Percentiles rank a stretch among this genome's conserved stretches.
Conservation (phyloP, 64 coral and sea anemone species). For the Actinia equina region DNA sequence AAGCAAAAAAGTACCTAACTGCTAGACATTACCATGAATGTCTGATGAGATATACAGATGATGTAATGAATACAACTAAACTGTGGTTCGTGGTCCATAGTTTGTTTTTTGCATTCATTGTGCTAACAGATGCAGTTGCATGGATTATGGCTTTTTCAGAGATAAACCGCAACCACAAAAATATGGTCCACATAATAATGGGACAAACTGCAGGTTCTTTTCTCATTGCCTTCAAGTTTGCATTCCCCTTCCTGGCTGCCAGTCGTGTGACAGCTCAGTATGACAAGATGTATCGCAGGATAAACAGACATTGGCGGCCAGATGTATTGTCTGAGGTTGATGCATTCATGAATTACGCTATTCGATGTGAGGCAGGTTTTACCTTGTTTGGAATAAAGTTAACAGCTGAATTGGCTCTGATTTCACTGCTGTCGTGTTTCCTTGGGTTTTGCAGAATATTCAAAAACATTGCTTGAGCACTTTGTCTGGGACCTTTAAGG, state of each 20-base stretch:
- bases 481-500: no score
- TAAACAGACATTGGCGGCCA: slow-evolving; percentile 12
- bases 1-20: background rate
- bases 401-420: slow-evolving; percentile 5
- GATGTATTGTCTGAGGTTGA: slow-evolving; percentile 4
- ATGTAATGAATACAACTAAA: slow-evolving; percentile 4
- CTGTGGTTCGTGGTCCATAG: slow-evolving; percentile 18
- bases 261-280: slow-evolving; percentile 28
- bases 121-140: background rate
- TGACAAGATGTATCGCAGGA: slow-evolving; percentile 28
- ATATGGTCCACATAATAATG: background rate
- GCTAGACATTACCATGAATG: slow-evolving; percentile 29
- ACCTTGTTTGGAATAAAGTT: slow-evolving; percentile 7
- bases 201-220: slow-evolving; percentile 17
- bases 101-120: slow-evolving; percentile 9
- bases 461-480: background rate
- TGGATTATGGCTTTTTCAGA: background rate
- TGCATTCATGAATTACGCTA: slow-evolving; percentile 20
- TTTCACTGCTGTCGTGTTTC: slow-evolving; percentile 33
- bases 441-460: slow-evolving; percentile 30
- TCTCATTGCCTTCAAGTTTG: slow-evolving; percentile 20
- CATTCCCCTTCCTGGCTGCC: slow-evolving; percentile 23
- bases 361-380: slow-evolving; percentile 23
- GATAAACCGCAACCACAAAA: background rate
- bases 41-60: slow-evolving; percentile 15